phyloP scores from a whole-genome alignment of 2,888 invertebrate species.

The Dyspetes luteomarginatus region DNA sequence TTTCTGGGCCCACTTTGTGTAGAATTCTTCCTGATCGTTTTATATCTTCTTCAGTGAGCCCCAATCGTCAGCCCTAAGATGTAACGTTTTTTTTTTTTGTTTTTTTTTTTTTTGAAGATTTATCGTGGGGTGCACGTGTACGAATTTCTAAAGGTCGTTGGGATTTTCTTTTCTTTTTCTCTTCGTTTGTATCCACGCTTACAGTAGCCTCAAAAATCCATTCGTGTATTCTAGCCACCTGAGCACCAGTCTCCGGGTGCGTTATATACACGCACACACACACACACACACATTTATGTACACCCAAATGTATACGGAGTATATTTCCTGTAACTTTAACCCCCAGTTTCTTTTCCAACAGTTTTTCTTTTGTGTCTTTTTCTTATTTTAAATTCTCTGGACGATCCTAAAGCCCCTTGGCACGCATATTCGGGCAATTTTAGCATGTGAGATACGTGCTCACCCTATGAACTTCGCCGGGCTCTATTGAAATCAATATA shows the following conservation, averaged over 20 bases:
- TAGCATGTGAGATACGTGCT: conserved; percentile 22
- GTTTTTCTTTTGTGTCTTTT: conserved; percentile 50
- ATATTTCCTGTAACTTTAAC: conserved; percentile 46
- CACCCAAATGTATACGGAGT: conserved; percentile 23
- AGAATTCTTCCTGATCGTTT: too few relatives aligned
- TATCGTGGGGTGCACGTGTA: conserved; percentile 15
- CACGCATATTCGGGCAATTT: conserved; percentile 5
- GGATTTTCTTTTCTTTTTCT: conserved; percentile 5
- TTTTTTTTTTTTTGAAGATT: too few relatives aligned
- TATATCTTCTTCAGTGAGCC: too few relatives aligned
- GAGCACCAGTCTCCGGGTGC: conserved; percentile 24
- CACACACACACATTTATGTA: conserved; percentile 16
- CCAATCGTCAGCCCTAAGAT: too few relatives aligned
- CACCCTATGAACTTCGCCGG: conserved; percentile 36
- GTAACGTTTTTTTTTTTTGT: neutral
- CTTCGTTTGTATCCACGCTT: neutral
- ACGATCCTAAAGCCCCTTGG: conserved; percentile 31
- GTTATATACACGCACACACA: neutral
- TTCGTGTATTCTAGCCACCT: conserved; percentile 41
- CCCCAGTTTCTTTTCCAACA: conserved; percentile 47
- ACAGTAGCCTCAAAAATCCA: conserved; percentile 24
- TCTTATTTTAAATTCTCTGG: conserved; percentile 20
- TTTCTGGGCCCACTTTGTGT: too few relatives aligned
- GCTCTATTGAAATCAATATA: conserved; percentile 44
- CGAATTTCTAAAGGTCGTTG: conserved; percentile 30